A percentile compares a stretch with the other conserved stretches of the same genome.
phyloP scores from a whole-genome alignment of 2,797 vertebrate species.

The Syngnathus rostellatus region DNA sequence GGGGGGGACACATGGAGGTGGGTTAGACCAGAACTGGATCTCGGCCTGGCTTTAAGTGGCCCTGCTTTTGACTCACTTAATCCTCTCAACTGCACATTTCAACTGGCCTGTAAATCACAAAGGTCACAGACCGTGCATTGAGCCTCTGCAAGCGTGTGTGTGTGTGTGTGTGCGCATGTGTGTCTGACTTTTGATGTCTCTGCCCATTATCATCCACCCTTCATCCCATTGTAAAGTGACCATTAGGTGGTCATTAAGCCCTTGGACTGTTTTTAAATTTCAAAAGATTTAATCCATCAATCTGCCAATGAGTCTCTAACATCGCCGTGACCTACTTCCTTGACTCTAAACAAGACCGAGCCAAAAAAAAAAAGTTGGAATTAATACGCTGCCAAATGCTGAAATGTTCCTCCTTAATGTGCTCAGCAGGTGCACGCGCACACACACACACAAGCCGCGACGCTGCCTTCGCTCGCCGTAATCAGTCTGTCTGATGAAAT shows the following conservation, averaged over 20 bases:
- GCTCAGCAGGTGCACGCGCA: slow-evolving; percentile 21
- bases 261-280: slow-evolving; percentile 24
- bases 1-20: slow-evolving; percentile 8
- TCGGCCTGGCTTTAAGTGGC: slow-evolving; percentile 50
- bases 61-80: slow-evolving; percentile 49
- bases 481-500: slow-evolving; percentile 20
- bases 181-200: slow-evolving; percentile 42
- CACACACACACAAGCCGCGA: slow-evolving; percentile 11
- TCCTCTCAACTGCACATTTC: slow-evolving; percentile 60
- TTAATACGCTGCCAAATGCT: slow-evolving; percentile 30
- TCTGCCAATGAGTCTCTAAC: background rate
- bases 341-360: background rate
- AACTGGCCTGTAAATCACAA: slow-evolving; percentile 46
- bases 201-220: slow-evolving; percentile 33
- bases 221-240: slow-evolving; percentile 50
- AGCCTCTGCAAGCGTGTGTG: slow-evolving; percentile 15
- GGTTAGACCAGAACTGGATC: slow-evolving; percentile 25
- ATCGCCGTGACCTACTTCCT: background rate
- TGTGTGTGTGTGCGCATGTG: slow-evolving; percentile 5
- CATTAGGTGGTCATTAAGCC: slow-evolving; percentile 51
- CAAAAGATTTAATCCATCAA: slow-evolving; percentile 36
- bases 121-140: slow-evolving; percentile 35
- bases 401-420: slow-evolving; percentile 26
- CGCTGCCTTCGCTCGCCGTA: slow-evolving; percentile 19
- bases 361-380: slow-evolving; percentile 10